A percentile compares a stretch with the other conserved stretches of the same genome.
phyloP scores from a whole-genome alignment of 2,888 invertebrate genomes.

The Agrotis puta region DNA sequence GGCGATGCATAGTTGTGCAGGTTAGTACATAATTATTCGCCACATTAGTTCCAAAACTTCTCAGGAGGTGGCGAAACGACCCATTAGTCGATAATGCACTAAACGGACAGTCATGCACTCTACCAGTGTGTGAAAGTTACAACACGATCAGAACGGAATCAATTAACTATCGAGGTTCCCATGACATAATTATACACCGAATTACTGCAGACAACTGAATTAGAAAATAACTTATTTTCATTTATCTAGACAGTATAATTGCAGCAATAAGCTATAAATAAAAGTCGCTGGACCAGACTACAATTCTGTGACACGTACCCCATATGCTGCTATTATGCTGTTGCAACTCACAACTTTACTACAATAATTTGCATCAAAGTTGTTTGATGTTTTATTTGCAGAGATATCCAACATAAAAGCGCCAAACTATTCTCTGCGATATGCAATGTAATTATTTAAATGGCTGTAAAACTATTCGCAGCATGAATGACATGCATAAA shows the following conservation, averaged over 20 bases:
- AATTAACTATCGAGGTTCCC: slow-evolving; percentile 53
- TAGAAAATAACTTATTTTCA: slow-evolving; percentile 12
- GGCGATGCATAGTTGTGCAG: no score
- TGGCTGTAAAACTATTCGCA: slow-evolving; percentile 7
- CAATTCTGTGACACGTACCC: background rate
- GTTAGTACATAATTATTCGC: slow-evolving; percentile 1
- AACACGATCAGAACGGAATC: slow-evolving; percentile 50
- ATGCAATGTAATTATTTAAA: slow-evolving; percentile 6
- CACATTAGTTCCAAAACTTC: slow-evolving; percentile 11
- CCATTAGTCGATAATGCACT: slow-evolving; percentile 32
- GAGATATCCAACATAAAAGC: background rate
- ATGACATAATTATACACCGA: slow-evolving; percentile 31
- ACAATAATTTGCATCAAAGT: background rate
- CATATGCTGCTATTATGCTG: background rate
- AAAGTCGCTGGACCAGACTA: background rate
- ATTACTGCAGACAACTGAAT: slow-evolving; percentile 23
- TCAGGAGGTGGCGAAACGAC: slow-evolving; percentile 18
- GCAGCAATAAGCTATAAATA: slow-evolving; percentile 6
- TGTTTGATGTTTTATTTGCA: slow-evolving; percentile 10
- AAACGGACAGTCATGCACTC: slow-evolving; percentile 47
- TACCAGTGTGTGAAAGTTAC: slow-evolving; percentile 54
- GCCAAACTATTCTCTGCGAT: background rate
- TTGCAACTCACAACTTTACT: slow-evolving; percentile 18
- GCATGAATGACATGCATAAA: slow-evolving; percentile 6
- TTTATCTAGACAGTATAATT: slow-evolving; percentile 21